These are phyloP conservation scores for Apamea sordens DNA, from an alignment of 2,888 invertebrate genomes.

Conservation along the genomic window DNA sequence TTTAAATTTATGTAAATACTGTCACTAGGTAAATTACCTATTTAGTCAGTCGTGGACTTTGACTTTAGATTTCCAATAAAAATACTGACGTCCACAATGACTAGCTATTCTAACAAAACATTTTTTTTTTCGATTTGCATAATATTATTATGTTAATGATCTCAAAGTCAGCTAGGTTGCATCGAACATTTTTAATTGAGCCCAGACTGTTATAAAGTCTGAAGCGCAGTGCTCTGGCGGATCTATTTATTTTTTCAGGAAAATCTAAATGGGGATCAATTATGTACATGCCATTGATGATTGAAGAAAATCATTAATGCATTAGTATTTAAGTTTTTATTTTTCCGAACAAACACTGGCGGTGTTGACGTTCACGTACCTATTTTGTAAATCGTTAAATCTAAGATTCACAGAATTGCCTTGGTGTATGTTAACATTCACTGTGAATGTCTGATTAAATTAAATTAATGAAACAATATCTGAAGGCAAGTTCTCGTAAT, in stretches of 20 bases:
- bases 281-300: not conserved
- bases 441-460: not conserved
- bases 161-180: not conserved
- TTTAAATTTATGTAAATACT: not conserved
- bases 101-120: not conserved
- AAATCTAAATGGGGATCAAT: not conserved
- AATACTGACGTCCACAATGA: not conserved
- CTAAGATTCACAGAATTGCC: not conserved
- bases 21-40: not conserved
- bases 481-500: no score
- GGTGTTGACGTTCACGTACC: not conserved
- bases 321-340: no score
- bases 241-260: not conserved
- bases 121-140: conserved; percentile 11
- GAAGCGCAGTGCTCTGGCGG: not conserved
- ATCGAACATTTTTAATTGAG: not conserved
- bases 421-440: not conserved
- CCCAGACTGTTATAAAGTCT: not conserved
- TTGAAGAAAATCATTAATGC: not conserved
- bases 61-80: not conserved
- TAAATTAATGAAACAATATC: no score
- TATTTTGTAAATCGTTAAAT: not conserved
- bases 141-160: not conserved
- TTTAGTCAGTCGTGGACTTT: not conserved
- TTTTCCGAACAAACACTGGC: not conserved